phyloP scores from a whole-genome alignment of 2,888 invertebrate species.

The Euphydryas editha region DNA sequence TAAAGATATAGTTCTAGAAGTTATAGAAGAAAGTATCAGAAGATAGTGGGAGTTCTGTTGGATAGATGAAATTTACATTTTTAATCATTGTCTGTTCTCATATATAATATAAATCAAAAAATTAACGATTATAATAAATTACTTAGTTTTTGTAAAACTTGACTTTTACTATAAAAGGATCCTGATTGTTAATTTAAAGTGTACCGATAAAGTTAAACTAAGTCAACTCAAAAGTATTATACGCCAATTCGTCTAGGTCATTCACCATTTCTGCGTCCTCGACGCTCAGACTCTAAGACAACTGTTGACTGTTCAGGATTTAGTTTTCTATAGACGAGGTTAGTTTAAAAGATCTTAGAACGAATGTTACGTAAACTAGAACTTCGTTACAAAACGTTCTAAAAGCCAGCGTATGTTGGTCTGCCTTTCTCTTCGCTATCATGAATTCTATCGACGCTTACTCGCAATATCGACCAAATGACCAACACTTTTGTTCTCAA shows the following conservation, averaged over 20 bases:
- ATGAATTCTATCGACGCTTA: constrained; percentile 36
- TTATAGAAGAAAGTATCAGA: no score
- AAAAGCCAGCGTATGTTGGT: constrained; percentile 43
- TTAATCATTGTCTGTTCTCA: no score
- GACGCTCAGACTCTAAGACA: not conserved
- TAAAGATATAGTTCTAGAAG: no score
- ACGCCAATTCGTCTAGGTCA: not conserved
- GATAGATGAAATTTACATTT: no score
- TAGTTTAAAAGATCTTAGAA: constrained; percentile 50
- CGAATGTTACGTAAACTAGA: constrained; percentile 53
- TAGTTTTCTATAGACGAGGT: constrained; percentile 27
- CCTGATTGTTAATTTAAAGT: no score
- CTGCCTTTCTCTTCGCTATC: constrained; percentile 57
- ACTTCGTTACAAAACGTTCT: constrained; percentile 58
- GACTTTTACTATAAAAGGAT: no score
- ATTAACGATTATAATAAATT: no score
- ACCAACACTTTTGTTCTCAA: constrained; percentile 33
- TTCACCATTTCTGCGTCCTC: not conserved
- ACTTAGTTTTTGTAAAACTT: no score
- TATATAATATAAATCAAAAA: no score
- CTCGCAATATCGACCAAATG: constrained; percentile 19
- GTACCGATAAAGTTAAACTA: no score
- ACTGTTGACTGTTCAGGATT: constrained; percentile 16
- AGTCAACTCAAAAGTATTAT: no score
- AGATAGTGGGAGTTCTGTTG: no score